These are phyloP conservation scores for Hirtodrosophila alboralis DNA, from an alignment of 2,888 invertebrate species.

Conservation along the genomic window DNA sequence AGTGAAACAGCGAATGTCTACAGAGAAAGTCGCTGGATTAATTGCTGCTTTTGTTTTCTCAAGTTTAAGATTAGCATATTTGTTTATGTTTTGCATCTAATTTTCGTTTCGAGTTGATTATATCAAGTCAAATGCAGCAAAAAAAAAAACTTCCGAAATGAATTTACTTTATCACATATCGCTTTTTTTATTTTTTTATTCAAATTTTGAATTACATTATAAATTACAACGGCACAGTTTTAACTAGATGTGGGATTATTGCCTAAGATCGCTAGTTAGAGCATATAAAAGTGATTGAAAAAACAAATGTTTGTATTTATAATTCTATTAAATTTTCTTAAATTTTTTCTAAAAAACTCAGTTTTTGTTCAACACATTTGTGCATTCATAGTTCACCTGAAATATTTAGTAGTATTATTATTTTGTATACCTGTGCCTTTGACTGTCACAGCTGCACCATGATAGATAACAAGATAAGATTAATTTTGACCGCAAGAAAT, in stretches of 20 bases:
- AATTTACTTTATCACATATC: conserved; percentile 29
- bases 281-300: too few species aligned
- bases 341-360: too few species aligned
- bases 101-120: conserved; percentile 21
- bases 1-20: conserved; percentile 53
- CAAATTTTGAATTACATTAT: conserved; percentile 10
- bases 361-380: too few species aligned
- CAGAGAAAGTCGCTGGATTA: conserved; percentile 68
- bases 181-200: conserved; percentile 14
- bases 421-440: not conserved
- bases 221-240: conserved; percentile 22
- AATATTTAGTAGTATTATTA: conserved; percentile 21
- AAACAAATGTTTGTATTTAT: too few species aligned
- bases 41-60: conserved; percentile 68
- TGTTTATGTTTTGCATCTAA: conserved; percentile 31
- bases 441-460: conserved; percentile 28
- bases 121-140: conserved; percentile 24
- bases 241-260: conserved; percentile 4
- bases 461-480: conserved; percentile 60
- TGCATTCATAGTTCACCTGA: too few species aligned
- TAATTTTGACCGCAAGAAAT: conserved; percentile 30
- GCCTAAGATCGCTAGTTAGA: conserved; percentile 9
- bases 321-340: not conserved
- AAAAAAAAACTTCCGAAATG: conserved; percentile 35
- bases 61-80: conserved; percentile 56